Evolutionary conservation across 92 coral and sea anemone species (phyloP), one percentile per base, ranked within the genome.

Genomic region (Metridium senile): DNA sequence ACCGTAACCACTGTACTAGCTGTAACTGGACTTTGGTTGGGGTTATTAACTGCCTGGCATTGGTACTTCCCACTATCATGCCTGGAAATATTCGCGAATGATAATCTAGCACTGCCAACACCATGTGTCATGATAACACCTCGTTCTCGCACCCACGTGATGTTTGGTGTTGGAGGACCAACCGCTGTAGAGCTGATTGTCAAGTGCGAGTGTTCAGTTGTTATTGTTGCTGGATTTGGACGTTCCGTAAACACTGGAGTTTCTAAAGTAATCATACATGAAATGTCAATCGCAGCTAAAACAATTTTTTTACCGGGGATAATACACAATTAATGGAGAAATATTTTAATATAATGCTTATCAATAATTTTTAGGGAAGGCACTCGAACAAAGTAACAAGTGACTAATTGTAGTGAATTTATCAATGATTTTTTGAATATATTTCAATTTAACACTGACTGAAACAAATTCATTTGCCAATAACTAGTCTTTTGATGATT

Each of bases 11-110:
- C 27, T 6, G 72, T 77, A 18, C 45, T 51, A 21, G 72, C 30
- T 26, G 49, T 77, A 9, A 68, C 75, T n/a, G 66, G 74, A 43
- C 13, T 26, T 22, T 68, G 64, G 57, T 68, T 66, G 0, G 82
- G 82, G 66, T 68, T 78, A 34, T 78, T 78, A 18, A 26, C 28
- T 28, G 82, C 82, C 74, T 78, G 75, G 66, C 82, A 78, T 53
- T 78, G 66, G 35, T 78, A 78, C 35, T 43, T 31, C 56, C 74
- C 74, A 52, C 35, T 68, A 28, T 76, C 62, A 66, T 63, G n/a
- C 52, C 81, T 76, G 30, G 47, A 62, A 53, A 76, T 76, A 30
- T 46, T 62, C 28, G 29, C 22, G 27, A 63, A 45, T 29, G 45
- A 26, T 22, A 76, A 26, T 29, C 45, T 47, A 32, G 49, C 49